A percentile compares a stretch with the other conserved stretches of the same genome.
Evolutionary conservation across 2,888 invertebrate genomes (phyloP).

Genomic region (Nymphalis c-album): DNA sequence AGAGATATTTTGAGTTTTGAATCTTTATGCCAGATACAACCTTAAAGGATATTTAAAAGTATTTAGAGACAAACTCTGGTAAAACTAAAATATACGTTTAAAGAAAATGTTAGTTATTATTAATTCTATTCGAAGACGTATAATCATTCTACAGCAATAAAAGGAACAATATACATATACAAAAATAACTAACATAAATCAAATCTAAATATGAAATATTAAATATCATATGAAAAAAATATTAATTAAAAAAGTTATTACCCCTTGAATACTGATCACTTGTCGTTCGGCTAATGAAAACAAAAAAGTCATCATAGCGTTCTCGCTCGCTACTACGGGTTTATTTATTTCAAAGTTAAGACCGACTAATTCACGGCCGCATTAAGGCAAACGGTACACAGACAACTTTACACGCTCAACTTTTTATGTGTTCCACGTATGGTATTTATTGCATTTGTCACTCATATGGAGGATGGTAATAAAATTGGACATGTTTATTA

Average conservation of each 20-base stretch:
- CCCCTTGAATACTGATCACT: constrained; percentile 40
- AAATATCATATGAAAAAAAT: constrained; percentile 20
- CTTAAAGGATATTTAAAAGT: no score
- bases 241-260: constrained; percentile 27
- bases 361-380: constrained; percentile 66
- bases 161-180: background rate
- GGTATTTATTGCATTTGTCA: constrained; percentile 71
- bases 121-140: background rate
- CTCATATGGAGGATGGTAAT: constrained; percentile 56
- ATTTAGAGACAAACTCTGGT: no score
- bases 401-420: constrained; percentile 63
- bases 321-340: constrained; percentile 47
- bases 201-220: constrained; percentile 15
- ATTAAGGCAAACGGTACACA: constrained; percentile 57
- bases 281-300: constrained; percentile 50
- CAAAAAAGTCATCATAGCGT: constrained; percentile 44
- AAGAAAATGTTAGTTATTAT: background rate
- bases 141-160: background rate
- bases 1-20: no score
- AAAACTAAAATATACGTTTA: background rate
- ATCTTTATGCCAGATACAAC: no score
- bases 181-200: background rate
- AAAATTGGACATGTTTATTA: constrained; percentile 55
- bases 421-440: constrained; percentile 68
- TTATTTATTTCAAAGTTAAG: constrained; percentile 66